These are phyloP conservation scores for Pyrrhosoma nymphula DNA, from an alignment of 2,888 invertebrate species.

Conservation along the genomic window DNA sequence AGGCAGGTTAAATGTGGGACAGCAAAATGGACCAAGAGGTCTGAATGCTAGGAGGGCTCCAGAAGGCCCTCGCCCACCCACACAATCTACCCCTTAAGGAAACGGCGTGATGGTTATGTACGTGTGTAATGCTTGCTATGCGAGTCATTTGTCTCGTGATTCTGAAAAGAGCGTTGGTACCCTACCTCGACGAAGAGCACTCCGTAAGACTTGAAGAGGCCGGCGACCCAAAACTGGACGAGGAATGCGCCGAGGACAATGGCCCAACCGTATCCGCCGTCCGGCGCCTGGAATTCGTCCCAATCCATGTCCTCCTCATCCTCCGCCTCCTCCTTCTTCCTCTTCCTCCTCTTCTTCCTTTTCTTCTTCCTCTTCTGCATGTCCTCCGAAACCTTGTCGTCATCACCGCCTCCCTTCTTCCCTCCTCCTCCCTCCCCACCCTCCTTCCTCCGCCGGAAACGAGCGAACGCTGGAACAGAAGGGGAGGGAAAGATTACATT, in stretches of 20 bases:
- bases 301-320: constrained; percentile 68
- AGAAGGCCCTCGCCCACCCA: too few relatives aligned
- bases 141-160: too few relatives aligned
- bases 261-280: constrained; percentile 75
- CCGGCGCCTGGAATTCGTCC: constrained; percentile 71
- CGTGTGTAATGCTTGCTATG: background rate
- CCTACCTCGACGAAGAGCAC: constrained; percentile 72
- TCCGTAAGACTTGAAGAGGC: constrained; percentile 74
- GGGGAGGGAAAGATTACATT: background rate
- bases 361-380: constrained; percentile 68
- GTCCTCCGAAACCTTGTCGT: constrained; percentile 34
- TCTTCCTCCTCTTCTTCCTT: constrained; percentile 72
- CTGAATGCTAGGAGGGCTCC: too few relatives aligned
- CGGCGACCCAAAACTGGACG: constrained; percentile 73
- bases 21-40: too few relatives aligned
- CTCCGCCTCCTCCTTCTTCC: constrained; percentile 70
- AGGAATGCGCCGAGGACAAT: constrained; percentile 74
- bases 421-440: background rate
- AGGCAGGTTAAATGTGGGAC: too few relatives aligned
- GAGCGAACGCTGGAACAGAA: constrained; percentile 33
- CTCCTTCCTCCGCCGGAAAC: constrained; percentile 22
- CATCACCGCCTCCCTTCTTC: constrained; percentile 75
- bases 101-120: too few relatives aligned
- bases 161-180: background rate
- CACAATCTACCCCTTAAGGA: too few relatives aligned